Percentiles rank a stretch among this genome's conserved stretches.
phyloP scores from a whole-genome alignment of 2,113 vertebrate species.

The Fulmarus glacialis region DNA sequence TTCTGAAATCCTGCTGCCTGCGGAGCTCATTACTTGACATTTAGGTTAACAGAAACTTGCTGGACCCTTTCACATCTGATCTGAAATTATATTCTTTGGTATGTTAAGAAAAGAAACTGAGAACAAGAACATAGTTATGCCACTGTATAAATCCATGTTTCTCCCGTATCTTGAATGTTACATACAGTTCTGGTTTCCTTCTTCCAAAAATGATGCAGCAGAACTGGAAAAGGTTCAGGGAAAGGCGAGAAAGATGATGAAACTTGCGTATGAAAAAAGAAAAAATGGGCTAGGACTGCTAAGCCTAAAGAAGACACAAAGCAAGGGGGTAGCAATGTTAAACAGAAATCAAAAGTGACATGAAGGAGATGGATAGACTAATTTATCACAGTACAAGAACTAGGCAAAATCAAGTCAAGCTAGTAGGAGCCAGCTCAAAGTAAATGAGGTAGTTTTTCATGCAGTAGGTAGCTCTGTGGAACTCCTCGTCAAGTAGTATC shows the following conservation, averaged over 20 bases:
- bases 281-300: neutral
- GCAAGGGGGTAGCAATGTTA: neutral
- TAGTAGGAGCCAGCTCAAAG: neutral
- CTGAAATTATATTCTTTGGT: neutral
- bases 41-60: neutral
- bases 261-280: neutral
- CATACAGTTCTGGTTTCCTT: neutral
- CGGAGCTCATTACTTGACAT: neutral
- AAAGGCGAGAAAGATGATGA: neutral
- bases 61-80: neutral
- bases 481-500: neutral
- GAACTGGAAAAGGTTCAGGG: conserved; percentile 19
- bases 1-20: neutral
- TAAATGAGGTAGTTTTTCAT: neutral
- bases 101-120: neutral
- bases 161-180: neutral
- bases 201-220: neutral
- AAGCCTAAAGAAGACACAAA: neutral
- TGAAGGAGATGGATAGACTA: neutral
- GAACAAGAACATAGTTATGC: neutral
- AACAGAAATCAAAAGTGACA: neutral
- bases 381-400: neutral
- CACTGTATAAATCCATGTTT: neutral
- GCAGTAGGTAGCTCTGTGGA: neutral
- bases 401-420: neutral